Evolutionary conservation across 2,888 invertebrate genomes (phyloP).

Genomic region (Lycocerus yunnanus): DNA sequence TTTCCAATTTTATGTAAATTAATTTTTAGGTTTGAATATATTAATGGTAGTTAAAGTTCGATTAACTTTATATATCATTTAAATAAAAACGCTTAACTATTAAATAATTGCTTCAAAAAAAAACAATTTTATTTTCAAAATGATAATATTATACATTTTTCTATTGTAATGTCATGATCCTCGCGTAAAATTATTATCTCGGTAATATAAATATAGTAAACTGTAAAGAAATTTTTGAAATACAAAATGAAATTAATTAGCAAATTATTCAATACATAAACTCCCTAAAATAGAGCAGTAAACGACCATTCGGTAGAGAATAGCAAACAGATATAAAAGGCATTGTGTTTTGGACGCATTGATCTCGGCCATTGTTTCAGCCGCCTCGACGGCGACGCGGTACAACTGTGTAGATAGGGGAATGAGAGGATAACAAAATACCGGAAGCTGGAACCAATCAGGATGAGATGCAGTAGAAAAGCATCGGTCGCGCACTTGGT

Average conservation of each 20-base stretch:
- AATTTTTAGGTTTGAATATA: no score
- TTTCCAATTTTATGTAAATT: no score
- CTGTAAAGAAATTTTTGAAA: background rate
- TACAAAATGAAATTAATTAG: conserved; percentile 12
- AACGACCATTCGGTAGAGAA: conserved; percentile 29
- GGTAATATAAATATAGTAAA: background rate
- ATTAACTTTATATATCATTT: background rate
- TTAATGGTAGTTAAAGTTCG: conserved; percentile 1
- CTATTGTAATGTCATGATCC: background rate
- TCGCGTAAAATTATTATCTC: background rate
- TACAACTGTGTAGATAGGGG: conserved; percentile 20
- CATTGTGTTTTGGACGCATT: conserved; percentile 32
- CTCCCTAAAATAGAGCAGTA: conserved; percentile 27
- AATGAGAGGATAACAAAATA: conserved; percentile 35
- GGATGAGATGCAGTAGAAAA: conserved; percentile 36
- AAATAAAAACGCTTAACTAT: background rate
- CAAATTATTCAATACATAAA: conserved; percentile 30
- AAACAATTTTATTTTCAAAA: background rate
- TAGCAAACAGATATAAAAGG: conserved; percentile 31
- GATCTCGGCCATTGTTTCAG: conserved; percentile 35
- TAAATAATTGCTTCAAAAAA: background rate
- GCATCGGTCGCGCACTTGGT: conserved; percentile 32
- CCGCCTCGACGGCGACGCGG: conserved; percentile 33
- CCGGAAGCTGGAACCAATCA: conserved; percentile 50
- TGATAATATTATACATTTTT: background rate